Percentiles rank a stretch among this genome's conserved stretches.
Evolutionary conservation across 1,140 invertebrate species (phyloP).

Genomic region (Dufourea novaeangliae): DNA sequence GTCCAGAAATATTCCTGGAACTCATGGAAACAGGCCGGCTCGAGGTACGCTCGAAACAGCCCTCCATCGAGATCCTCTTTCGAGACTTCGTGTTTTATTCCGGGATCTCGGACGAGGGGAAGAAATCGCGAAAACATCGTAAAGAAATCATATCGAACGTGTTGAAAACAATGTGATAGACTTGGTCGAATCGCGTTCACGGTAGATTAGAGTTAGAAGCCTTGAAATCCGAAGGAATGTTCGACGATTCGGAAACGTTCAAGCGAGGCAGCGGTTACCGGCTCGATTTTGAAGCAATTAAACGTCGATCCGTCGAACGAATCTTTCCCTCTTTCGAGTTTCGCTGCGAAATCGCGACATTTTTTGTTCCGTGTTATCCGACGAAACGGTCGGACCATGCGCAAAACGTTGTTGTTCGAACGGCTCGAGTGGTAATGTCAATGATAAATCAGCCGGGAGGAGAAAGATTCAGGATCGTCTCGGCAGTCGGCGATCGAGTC

Average conservation of each 20-base stretch:
- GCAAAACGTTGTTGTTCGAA: too few species aligned
- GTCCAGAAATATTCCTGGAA: conserved; percentile 53
- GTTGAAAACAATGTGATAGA: neutral
- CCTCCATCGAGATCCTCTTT: too few species aligned
- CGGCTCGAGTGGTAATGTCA: neutral
- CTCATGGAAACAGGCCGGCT: conserved; percentile 30
- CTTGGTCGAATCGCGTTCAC: conserved; percentile 10
- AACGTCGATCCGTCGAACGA: neutral
- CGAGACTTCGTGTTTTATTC: neutral
- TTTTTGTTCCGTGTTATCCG: too few species aligned
- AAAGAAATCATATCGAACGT: neutral
- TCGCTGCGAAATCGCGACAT: too few species aligned
- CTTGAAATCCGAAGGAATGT: conserved; percentile 13
- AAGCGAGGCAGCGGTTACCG: neutral
- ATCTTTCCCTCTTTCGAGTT: neutral
- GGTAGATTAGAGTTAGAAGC: conserved; percentile 22
- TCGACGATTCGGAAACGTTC: conserved; percentile 4
- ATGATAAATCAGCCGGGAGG: conserved; percentile 16
- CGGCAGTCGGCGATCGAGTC: neutral
- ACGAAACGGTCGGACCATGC: too few species aligned
- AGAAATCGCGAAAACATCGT: too few species aligned
- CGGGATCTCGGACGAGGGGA: too few species aligned
- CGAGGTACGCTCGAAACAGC: neutral
- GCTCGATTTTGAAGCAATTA: neutral
- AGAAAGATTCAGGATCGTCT: conserved; percentile 2